A percentile compares a stretch with the other conserved stretches of the same genome.
Conservation (phyloP, 2,113 vertebrate species). For the Scytalopus superciliaris region DNA sequence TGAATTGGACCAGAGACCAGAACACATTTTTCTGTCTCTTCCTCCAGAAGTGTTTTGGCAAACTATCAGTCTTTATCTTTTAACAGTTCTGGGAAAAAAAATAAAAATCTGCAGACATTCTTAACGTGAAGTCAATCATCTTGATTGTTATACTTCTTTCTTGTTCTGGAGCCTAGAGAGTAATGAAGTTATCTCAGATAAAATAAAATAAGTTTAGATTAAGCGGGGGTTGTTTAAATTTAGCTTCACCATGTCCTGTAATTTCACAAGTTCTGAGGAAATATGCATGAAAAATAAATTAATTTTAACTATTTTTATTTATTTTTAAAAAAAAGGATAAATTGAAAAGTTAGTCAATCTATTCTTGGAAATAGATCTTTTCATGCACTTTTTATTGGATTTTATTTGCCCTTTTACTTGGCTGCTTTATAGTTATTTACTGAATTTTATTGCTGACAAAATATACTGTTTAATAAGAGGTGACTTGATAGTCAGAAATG, state of each 20-base stretch:
- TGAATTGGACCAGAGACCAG: not conserved
- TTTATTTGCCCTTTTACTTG: not conserved
- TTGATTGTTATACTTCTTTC: not conserved
- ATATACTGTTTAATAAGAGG: conserved; percentile 23
- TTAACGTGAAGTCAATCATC: rapidly evolving
- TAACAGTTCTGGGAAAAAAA: not conserved
- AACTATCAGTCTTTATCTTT: not conserved
- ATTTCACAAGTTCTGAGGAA: not conserved
- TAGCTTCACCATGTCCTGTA: not conserved
- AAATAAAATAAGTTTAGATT: not conserved
- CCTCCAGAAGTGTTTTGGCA: not conserved
- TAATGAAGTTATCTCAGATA: not conserved
- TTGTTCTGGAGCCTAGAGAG: not conserved
- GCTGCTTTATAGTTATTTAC: not conserved
- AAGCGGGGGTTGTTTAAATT: not conserved
- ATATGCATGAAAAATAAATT: not conserved
- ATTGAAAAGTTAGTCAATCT: not conserved
- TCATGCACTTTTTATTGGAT: not conserved
- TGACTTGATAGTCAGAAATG: not conserved
- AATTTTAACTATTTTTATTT: not conserved
- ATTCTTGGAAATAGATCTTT: not conserved
- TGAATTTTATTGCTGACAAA: not conserved
- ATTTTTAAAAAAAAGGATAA: not conserved
- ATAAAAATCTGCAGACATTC: not conserved
- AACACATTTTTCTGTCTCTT: rapidly evolving